Evolutionary conservation across 2,113 vertebrate species (phyloP), one percentile per base, ranked within the genome.

Genomic region (Otis tarda): DNA sequence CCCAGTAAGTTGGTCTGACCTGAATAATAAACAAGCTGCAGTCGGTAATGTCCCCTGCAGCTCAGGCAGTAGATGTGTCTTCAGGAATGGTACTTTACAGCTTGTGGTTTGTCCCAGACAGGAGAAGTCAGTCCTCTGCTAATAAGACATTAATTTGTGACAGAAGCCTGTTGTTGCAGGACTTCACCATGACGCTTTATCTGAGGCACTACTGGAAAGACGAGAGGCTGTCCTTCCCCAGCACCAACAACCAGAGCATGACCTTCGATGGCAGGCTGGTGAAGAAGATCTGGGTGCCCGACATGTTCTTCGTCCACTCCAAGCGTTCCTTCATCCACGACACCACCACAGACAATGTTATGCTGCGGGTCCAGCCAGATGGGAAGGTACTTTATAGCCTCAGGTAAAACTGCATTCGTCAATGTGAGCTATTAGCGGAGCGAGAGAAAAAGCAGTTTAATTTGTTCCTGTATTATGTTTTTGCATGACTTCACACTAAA

Each of bases 261-360:
- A 99, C 99, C 9, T 99, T 99, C 13, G 99, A 99, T 24, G 99
- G 99, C 68, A 98, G 99, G 45, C 97, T 99, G 85, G 99, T 99
- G 91, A 99, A 99, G 98, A 99, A 99, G 97, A 99, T 99, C 90
- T 99, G 99, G 99, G 99, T 99, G 9, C 99, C 99, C 0, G 99
- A 99, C 96, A 99, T 99, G 99, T 99, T 99, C 93, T 99, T 99
- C 0, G 99, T 99, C 68, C 99, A 99, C 96, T 99, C 99, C 49
- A 99, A 99, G 95, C 98, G 99, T 50, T 99, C 99, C 56, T 99
- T 99, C 94, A 99, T 99, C 96, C 99, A 99, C 0, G 99, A 99
- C 97, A 99, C 99, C 77, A 99, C 99, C 37, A 99, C 99, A 1
- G 99, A 99, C 92, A 99, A 99, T 0, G 98, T 99, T 94, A 99